A percentile compares a stretch with the other conserved stretches of the same genome.
These are phyloP conservation scores for Hirtodrosophila histrioides DNA, from an alignment of 2,888 invertebrate genomes.

Conservation along the genomic window DNA sequence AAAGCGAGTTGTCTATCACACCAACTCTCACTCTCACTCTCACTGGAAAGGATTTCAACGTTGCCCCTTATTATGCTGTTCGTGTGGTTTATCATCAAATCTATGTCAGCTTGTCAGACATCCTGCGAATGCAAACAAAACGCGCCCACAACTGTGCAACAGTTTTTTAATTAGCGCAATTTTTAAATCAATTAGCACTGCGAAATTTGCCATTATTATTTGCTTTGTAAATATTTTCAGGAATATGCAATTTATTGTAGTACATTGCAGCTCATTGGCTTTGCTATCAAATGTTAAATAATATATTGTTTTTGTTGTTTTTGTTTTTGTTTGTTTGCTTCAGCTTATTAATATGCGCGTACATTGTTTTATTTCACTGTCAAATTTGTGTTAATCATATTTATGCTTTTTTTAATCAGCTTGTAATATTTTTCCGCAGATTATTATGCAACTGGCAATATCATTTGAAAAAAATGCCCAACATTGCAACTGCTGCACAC, in stretches of 20 bases:
- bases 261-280: slow-evolving; percentile 16
- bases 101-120: slow-evolving; percentile 20
- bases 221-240: slow-evolving; percentile 34
- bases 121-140: slow-evolving; percentile 8
- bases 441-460: slow-evolving; percentile 37
- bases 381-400: slow-evolving; percentile 48
- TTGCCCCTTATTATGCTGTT: neutral
- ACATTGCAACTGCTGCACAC: slow-evolving; percentile 6
- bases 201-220: slow-evolving; percentile 38
- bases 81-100: slow-evolving; percentile 25
- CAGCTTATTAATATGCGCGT: slow-evolving; percentile 31
- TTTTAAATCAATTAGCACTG: slow-evolving; percentile 47
- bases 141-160: slow-evolving; percentile 1
- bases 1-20: slow-evolving; percentile 42
- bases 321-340: slow-evolving; percentile 8
- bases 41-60: neutral
- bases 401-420: slow-evolving; percentile 56
- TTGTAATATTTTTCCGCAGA: slow-evolving; percentile 62
- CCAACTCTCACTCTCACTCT: slow-evolving; percentile 6
- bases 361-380: slow-evolving; percentile 23
- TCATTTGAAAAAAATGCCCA: slow-evolving; percentile 27
- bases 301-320: slow-evolving; percentile 1
- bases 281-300: slow-evolving; percentile 19
- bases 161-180: slow-evolving; percentile 19
- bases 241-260: slow-evolving; percentile 53